These are phyloP conservation scores for Xenopus borealis DNA, from an alignment of 2,113 vertebrate genomes.

Conservation along the genomic window DNA sequence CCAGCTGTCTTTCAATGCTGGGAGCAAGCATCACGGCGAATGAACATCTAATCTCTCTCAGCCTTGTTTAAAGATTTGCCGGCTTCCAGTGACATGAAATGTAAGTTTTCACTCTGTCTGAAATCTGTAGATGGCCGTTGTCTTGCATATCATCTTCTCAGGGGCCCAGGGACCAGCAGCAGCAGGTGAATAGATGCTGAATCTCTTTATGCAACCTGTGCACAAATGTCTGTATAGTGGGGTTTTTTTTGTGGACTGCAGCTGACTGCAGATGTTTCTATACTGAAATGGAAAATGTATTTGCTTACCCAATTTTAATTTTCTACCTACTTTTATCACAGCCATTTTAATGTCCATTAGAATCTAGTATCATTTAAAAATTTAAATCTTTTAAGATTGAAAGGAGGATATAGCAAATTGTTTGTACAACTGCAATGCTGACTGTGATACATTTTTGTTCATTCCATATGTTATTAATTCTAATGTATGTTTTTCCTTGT, in stretches of 20 bases:
- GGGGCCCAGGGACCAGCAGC: constrained; percentile 41
- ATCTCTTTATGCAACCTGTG: background rate
- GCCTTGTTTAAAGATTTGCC: constrained; percentile 23
- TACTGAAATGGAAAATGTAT: background rate
- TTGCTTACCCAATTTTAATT: background rate
- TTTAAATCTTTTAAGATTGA: too few relatives aligned
- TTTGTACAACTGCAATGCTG: background rate
- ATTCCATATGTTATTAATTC: background rate
- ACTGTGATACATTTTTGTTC: background rate
- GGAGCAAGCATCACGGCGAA: constrained; percentile 11
- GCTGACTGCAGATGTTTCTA: constrained; percentile 31
- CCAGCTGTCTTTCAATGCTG: constrained; percentile 28
- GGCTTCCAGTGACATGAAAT: constrained; percentile 35
- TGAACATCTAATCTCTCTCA: constrained; percentile 15
- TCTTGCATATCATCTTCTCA: constrained; percentile 29
- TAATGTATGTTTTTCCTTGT: background rate
- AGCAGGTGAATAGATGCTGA: constrained; percentile 52
- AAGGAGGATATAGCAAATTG: background rate
- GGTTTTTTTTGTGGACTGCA: background rate
- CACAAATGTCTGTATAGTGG: background rate
- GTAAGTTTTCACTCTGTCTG: constrained; percentile 44
- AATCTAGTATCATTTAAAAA: too few relatives aligned
- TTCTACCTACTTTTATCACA: background rate
- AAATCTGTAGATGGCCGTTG: constrained; percentile 30
- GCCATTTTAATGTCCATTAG: too few relatives aligned